Conservation (phyloP, 1,140 invertebrate genomes). For the Catajapyx aquilonaris region DNA sequence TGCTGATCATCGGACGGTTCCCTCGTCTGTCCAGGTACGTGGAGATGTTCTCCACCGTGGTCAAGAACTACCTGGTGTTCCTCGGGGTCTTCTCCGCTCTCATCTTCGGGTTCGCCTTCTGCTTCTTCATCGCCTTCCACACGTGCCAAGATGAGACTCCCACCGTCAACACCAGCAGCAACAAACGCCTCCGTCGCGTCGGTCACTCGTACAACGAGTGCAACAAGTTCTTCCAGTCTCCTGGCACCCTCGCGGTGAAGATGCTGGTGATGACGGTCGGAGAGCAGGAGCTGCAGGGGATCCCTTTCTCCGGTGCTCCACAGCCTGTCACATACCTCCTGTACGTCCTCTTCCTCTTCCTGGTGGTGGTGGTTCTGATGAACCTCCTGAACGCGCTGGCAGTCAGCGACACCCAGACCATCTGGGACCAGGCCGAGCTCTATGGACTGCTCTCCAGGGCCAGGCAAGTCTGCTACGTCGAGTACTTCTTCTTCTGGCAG, state of each 20-base stretch:
- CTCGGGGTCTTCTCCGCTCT: constrained; percentile 53
- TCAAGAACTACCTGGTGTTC: constrained; percentile 53
- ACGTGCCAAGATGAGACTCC: constrained; percentile 18
- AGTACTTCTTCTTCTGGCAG: no score
- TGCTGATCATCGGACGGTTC: constrained; percentile 52
- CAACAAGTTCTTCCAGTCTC: constrained; percentile 33
- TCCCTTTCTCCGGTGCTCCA: constrained; percentile 46
- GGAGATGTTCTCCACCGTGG: constrained; percentile 53
- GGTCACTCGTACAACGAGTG: no score
- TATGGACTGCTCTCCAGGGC: constrained; percentile 45
- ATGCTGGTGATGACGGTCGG: constrained; percentile 65
- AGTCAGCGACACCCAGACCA: constrained; percentile 52
- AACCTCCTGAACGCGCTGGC: constrained; percentile 61
- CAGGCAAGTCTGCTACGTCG: constrained; percentile 44
- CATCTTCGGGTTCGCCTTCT: constrained; percentile 54
- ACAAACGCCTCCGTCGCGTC: not conserved
- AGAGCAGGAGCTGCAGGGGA: constrained; percentile 52
- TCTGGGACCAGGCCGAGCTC: constrained; percentile 49
- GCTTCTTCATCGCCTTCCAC: constrained; percentile 50
- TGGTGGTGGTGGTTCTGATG: constrained; percentile 55
- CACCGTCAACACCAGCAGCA: not conserved
- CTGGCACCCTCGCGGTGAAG: constrained; percentile 45
- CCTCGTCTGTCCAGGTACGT: constrained; percentile 46
- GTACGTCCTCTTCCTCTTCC: constrained; percentile 54
- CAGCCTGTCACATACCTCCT: constrained; percentile 41